Conservation (phyloP, 1,140 invertebrate genomes). For the Drosophila bifasciata region DNA sequence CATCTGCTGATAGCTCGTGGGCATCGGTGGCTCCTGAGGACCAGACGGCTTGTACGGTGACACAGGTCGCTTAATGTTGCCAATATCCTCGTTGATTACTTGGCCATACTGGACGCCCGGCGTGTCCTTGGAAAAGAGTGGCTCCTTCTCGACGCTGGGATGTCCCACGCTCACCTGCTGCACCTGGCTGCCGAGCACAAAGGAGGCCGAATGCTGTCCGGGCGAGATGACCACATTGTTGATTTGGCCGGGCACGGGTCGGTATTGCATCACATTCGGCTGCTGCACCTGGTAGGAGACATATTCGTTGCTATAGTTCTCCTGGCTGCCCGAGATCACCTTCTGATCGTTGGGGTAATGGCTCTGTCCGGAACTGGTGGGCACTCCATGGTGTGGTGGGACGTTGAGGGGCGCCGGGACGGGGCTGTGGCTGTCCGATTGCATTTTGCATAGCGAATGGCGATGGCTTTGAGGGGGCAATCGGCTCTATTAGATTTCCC, state of each 20-base stretch:
- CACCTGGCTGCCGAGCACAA: constrained; percentile 86
- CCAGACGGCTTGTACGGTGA: background rate
- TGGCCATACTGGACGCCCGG: constrained; percentile 74
- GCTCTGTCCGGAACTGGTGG: background rate
- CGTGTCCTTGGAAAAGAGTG: constrained; percentile 60
- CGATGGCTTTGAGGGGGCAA: constrained; percentile 73
- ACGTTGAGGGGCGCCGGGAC: constrained; percentile 7
- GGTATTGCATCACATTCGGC: constrained; percentile 79
- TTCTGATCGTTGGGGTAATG: constrained; percentile 44
- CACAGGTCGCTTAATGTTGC: constrained; percentile 55
- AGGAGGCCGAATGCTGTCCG: constrained; percentile 87
- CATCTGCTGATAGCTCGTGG: constrained; percentile 54
- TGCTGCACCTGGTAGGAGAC: constrained; percentile 81
- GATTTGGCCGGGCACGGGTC: constrained; percentile 85
- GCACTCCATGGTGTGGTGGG: background rate
- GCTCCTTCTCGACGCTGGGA: constrained; percentile 59
- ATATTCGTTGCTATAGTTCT: constrained; percentile 75
- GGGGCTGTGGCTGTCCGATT: constrained; percentile 17
- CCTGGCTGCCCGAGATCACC: constrained; percentile 59
- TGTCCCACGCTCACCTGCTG: constrained; percentile 85
- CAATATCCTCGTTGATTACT: constrained; percentile 80
- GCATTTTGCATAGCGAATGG: constrained; percentile 73
- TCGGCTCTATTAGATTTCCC: constrained; percentile 76
- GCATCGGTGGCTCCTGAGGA: constrained; percentile 24
- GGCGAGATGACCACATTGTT: constrained; percentile 88